Conservation (phyloP, 2,797 vertebrate genomes). For the Onychomys leucogaster region DNA sequence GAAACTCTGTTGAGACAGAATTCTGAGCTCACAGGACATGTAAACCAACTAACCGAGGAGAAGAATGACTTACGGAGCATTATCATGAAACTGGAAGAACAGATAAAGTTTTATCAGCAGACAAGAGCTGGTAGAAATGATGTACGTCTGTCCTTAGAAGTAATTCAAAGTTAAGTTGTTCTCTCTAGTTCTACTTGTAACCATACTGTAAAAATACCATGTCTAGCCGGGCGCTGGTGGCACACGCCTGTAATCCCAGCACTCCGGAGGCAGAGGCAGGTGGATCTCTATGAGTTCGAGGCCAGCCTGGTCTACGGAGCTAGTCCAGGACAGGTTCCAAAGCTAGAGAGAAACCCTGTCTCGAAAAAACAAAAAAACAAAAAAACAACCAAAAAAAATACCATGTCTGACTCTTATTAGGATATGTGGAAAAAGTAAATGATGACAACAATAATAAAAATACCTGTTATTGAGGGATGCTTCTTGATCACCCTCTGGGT, state of each 20-base stretch:
- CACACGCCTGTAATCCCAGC: no score
- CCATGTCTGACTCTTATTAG: not conserved
- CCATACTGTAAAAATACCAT: not conserved
- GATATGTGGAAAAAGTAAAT: not conserved
- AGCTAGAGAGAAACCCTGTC: no score
- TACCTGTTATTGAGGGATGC: not conserved
- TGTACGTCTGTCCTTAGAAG: constrained; percentile 83
- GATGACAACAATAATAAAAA: not conserved
- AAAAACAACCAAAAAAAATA: no score
- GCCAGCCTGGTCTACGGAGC: no score
- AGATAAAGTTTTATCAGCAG: constrained; percentile 69
- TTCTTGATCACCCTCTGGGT: not conserved
- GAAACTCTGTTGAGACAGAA: constrained; percentile 96
- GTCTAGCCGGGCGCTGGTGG: no score
- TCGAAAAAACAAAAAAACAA: no score
- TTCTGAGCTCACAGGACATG: constrained; percentile 95
- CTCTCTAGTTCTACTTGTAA: not conserved
- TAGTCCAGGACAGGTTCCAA: no score
- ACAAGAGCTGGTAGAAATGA: constrained; percentile 81
- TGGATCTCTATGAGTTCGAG: no score
- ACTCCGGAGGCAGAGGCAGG: no score
- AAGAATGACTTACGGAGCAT: constrained; percentile 96
- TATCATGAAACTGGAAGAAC: constrained; percentile 93
- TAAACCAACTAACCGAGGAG: constrained; percentile 96
- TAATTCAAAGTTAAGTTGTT: not conserved